Evolutionary conservation across 2,113 vertebrate genomes (phyloP).

Genomic region (Glareola pratincola): DNA sequence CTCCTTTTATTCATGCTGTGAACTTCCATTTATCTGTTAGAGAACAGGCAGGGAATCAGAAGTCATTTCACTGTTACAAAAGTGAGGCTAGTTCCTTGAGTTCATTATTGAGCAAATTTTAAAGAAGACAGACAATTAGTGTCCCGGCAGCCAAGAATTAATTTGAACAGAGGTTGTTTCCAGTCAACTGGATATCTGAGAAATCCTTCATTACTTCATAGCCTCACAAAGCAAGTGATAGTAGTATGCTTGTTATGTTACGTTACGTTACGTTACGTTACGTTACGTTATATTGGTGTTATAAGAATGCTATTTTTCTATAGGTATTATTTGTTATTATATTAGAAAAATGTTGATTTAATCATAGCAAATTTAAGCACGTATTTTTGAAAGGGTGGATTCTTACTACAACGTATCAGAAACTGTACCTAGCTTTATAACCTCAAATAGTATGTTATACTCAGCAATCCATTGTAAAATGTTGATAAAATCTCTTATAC

Average conservation of each 20-base stretch:
- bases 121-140: background rate
- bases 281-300: background rate
- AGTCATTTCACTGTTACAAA: background rate
- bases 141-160: background rate
- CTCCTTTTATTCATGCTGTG: background rate
- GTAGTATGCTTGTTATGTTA: too few relatives aligned
- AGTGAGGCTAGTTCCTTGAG: background rate
- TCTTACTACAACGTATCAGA: background rate
- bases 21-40: background rate
- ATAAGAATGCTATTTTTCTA: background rate
- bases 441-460: background rate
- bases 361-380: background rate
- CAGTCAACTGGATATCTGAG: background rate
- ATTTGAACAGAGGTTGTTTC: background rate
- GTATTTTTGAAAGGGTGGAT: background rate
- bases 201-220: background rate
- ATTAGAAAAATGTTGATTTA: background rate
- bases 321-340: background rate
- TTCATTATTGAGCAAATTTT: background rate
- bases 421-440: background rate
- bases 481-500: background rate
- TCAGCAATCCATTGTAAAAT: background rate
- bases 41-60: background rate
- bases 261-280: too few relatives aligned
- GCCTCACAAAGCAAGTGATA: background rate